Conservation (phyloP, 2,797 vertebrate species). For the Pelodytes ibericus region DNA sequence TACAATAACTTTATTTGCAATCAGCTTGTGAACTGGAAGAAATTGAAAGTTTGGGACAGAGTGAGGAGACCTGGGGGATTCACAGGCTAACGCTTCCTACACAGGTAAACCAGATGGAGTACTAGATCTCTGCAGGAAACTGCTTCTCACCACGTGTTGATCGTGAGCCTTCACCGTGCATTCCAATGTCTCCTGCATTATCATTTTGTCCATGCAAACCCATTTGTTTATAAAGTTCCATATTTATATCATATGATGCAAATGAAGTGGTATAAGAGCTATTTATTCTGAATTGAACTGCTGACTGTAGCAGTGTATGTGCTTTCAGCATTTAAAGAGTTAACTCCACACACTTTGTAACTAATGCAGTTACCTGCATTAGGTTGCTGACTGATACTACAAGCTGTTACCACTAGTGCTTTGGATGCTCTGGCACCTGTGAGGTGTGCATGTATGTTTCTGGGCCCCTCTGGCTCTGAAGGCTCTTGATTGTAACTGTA, state of each 20-base stretch:
- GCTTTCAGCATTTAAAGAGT: neutral
- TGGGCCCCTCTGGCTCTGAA: conserved; percentile 28
- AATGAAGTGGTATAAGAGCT: neutral
- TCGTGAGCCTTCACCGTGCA: neutral
- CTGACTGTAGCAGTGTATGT: too few relatives aligned
- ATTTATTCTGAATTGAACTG: neutral
- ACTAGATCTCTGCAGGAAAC: neutral
- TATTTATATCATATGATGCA: neutral
- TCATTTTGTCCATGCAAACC: too few relatives aligned
- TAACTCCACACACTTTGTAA: neutral
- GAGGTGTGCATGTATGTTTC: neutral
- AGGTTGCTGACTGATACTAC: too few relatives aligned
- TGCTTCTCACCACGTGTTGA: neutral
- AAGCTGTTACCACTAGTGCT: neutral
- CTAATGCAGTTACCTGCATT: too few relatives aligned
- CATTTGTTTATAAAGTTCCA: too few relatives aligned
- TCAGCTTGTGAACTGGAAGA: neutral
- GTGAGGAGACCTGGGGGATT: neutral
- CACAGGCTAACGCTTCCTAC: neutral
- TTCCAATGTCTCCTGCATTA: neutral
- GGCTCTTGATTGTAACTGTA: neutral
- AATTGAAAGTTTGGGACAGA: neutral
- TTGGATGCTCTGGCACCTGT: neutral
- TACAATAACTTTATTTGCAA: neutral
- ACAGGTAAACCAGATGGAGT: conserved; percentile 21